Base-by-base conservation (phyloP, 2,113 vertebrate species). In the Misgurnus anguillicaudatus region DNA sequence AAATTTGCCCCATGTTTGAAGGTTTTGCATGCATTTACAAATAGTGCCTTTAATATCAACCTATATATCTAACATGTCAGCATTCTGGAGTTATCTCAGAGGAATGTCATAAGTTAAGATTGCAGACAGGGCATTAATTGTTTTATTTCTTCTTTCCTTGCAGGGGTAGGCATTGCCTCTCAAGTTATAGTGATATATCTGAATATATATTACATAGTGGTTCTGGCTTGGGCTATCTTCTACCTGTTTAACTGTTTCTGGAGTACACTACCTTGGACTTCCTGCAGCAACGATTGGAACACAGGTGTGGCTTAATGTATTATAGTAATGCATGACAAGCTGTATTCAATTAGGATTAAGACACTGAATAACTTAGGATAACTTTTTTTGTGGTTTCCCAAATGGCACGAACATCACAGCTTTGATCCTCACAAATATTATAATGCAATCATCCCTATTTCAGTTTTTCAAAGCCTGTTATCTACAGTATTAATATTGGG, bases 1-100 rank as follows among this genome's bases (percentile, higher is more conserved):
- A 96, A 90, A 96, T 99, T 78, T 97, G 96, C 41, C 97, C 97
- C 75, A 91, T 99, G 87, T 95, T 97, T 67, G 89, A 96, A 92
- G 97, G 97, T 96, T 82, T 68, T 55, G 60, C 17, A 14, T 13
- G 5, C 7, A 10, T 36, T 31, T 31, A 47, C 7, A 47, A 61
- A 58, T n/a, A 57, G 1, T 55, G 4, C 2, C 14, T 9, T 6
- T 57, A 6, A 19, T n/a, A 5, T 57, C 8, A 17, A n/a, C 6
- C 14, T n/a, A 2, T 6, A 45, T 13, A n/a, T 19, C 6, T 7
- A 55, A 17, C 13, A 51, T 51, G 48, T 51, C 13, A 14, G 4
- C 10, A 74, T 19, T 42, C 1, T 74, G 10, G 2, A 41, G 9
- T 5, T 11, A 21, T 21, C 19, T 45, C 1, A 24, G 8, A 45